Base-by-base conservation (phyloP, 1,140 invertebrate genomes). In the Bicyclus anynana region DNA sequence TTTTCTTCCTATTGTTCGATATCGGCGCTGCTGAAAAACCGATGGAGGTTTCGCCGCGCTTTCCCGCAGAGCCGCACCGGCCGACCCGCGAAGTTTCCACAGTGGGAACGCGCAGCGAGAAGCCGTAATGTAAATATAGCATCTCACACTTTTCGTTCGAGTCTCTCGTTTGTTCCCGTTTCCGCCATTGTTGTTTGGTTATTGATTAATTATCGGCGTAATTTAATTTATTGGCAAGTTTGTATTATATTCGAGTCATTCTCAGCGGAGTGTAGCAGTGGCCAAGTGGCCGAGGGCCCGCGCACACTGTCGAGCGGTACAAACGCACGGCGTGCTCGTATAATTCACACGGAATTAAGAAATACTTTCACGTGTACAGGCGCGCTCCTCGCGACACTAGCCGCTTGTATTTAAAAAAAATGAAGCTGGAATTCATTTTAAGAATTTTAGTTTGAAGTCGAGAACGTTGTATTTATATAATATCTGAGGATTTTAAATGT, bases 1-100 rank as follows among this genome's bases (percentile, higher is more conserved):
- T 67, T 85, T 85, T 84, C 84, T 77, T 83, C 77, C 75, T 81
- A 85, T 87, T 87, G 84, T 87, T 82, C 50, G 53, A 62, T 64
- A 57, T 54, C 52, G 59, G 54, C 42, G 55, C 38, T 51, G 58
- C 65, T 78, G 69, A 82, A 82, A 80, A 76, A 79, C 54, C 61
- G 42, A 54, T 65, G 40, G 40, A 59, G 67, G 80, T 78, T 79
- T 76, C 68, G 54, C 53, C 54, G 61, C 72, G 67, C 80, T 84
- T 80, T 84, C 79, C 74, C 75, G 72, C 35, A 50, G 47, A 52
- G 59, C 53, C 6, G 61, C 61, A 21, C 44, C 48, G 13, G 20
- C 44, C n/a, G n/a, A n/a, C n/a, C n/a, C n/a, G n/a, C n/a, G 50
- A 65, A 44, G 55, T 59, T 56, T 65, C 54, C 27, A 7, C 27